Percentiles rank a stretch among this genome's conserved stretches.
Evolutionary conservation across 2,113 vertebrate genomes (phyloP).

Genomic region (Vulpes vulpes): DNA sequence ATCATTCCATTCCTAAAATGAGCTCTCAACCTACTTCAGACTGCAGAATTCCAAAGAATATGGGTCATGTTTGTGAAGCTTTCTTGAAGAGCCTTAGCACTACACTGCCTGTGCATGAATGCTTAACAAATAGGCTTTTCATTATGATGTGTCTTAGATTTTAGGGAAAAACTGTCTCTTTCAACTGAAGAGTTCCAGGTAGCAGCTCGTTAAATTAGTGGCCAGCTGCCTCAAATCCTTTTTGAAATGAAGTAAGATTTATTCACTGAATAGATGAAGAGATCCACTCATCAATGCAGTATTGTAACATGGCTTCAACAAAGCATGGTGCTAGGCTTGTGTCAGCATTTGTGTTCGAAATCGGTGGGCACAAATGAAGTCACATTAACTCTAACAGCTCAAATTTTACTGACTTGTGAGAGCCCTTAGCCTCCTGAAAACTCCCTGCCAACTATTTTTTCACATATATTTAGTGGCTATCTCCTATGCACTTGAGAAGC

Average conservation of each 20-base stretch:
- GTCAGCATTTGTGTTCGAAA: background rate
- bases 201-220: background rate
- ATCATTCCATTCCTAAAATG: background rate
- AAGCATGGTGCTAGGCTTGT: background rate
- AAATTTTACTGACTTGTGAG: background rate
- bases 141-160: background rate
- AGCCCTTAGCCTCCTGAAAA: background rate
- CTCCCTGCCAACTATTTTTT: background rate
- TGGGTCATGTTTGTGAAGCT: background rate
- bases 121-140: background rate
- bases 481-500: background rate
- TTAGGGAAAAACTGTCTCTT: background rate
- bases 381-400: background rate
- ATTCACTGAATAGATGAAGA: background rate
- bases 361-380: background rate
- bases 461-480: background rate
- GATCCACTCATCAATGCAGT: background rate
- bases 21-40: background rate
- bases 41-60: background rate
- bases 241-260: conserved; percentile 33
- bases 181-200: background rate
- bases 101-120: background rate
- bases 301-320: background rate
- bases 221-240: background rate
- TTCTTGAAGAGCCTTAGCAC: background rate